These are phyloP conservation scores for Agrochola lota DNA, from an alignment of 2,888 invertebrate species.

Conservation along the genomic window DNA sequence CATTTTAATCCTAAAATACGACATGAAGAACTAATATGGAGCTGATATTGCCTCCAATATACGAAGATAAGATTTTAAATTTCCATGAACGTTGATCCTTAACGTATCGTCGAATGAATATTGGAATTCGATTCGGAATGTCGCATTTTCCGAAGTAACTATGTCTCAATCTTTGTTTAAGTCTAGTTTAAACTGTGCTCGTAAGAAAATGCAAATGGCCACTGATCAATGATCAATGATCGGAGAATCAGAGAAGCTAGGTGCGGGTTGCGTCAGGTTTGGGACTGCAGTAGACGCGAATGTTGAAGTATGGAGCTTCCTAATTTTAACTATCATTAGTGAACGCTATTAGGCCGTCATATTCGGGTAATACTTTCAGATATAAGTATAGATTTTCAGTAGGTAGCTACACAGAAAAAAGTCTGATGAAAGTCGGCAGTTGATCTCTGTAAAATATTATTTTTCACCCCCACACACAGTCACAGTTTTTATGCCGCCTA, in stretches of 20 bases:
- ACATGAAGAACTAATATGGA: constrained; percentile 4
- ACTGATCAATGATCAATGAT: constrained; percentile 51
- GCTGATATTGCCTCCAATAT: not conserved
- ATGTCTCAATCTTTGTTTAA: constrained; percentile 52
- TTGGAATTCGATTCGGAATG: constrained; percentile 28
- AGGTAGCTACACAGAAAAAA: no score
- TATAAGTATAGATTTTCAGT: no score
- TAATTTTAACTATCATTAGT: constrained; percentile 1
- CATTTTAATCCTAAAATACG: constrained; percentile 28
- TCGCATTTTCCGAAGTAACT: constrained; percentile 38
- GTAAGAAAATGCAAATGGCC: constrained; percentile 65
- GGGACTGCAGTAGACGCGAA: constrained; percentile 1
- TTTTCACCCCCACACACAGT: not conserved
- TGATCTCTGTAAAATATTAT: not conserved
- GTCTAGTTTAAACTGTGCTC: constrained; percentile 43
- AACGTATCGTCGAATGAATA: constrained; percentile 28
- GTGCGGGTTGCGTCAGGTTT: constrained; percentile 19
- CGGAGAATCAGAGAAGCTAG: constrained; percentile 21
- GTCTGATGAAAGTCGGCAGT: no score
- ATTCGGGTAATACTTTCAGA: no score
- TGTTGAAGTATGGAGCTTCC: not conserved
- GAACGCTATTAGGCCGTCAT: no score
- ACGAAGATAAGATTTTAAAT: constrained; percentile 12
- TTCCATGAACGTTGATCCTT: constrained; percentile 4
- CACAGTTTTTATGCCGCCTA: not conserved